Evolutionary conservation across 2,888 invertebrate species (phyloP).

Genomic region (Pristionchus mayeri): DNA sequence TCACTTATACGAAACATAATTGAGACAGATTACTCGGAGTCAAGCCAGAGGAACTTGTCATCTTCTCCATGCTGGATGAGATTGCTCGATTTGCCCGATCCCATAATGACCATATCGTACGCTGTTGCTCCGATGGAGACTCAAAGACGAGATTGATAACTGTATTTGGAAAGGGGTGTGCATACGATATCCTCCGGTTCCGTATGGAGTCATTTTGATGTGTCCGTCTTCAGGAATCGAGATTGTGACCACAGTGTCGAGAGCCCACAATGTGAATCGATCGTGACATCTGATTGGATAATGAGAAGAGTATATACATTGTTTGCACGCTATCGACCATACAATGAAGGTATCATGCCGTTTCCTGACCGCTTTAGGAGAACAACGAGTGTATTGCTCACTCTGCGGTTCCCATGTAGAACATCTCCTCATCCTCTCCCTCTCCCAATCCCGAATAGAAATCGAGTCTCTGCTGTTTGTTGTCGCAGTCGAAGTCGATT

Average conservation of each 20-base stretch:
- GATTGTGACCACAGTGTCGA: neutral
- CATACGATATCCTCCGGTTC: constrained; percentile 29
- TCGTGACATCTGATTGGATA: neutral
- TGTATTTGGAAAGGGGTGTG: neutral
- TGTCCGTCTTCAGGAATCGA: neutral
- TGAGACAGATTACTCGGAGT: neutral
- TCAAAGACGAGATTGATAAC: neutral
- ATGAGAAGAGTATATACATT: no score
- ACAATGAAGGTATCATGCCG: no score
- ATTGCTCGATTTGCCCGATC: constrained; percentile 12
- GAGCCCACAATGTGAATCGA: neutral
- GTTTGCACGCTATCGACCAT: no score
- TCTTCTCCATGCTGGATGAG: constrained; percentile 8
- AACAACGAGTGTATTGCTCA: neutral
- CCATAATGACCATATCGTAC: neutral
- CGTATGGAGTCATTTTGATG: neutral
- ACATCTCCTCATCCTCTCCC: neutral
- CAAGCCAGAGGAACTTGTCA: constrained; percentile 8
- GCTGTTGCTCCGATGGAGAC: neutral
- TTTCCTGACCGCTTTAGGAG: neutral
- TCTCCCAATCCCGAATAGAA: neutral
- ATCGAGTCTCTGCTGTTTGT: neutral
- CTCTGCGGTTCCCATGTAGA: constrained; percentile 7
- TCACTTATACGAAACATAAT: no score
- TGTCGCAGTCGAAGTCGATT: neutral